These are phyloP conservation scores for Tolypeutes matacus DNA, from an alignment of 2,797 vertebrate genomes.

Conservation along the genomic window DNA sequence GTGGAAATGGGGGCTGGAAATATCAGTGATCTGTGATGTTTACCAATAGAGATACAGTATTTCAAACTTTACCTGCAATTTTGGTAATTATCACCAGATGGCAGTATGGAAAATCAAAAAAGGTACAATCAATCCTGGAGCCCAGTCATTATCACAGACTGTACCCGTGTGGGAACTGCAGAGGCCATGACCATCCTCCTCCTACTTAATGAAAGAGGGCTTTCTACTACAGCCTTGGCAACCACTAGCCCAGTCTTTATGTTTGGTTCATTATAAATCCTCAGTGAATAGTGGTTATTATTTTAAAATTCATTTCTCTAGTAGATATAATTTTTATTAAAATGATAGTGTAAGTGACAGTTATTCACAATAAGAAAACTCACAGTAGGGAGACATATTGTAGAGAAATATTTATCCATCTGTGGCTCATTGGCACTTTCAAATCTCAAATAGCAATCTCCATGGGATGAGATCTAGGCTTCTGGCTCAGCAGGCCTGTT, in stretches of 20 bases:
- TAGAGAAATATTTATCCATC: not conserved
- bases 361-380: not conserved
- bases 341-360: not conserved
- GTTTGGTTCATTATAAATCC: not conserved
- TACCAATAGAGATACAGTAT: not conserved
- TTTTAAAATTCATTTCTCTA: conserved; percentile 40
- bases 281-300: not conserved
- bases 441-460: not conserved
- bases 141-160: not conserved
- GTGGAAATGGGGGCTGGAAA: not conserved
- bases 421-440: not conserved
- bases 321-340: not conserved
- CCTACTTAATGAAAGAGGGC: not conserved
- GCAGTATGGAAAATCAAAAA: conserved; percentile 36
- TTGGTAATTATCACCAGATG: not conserved
- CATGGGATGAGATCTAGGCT: not conserved
- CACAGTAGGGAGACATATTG: not conserved
- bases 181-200: not conserved
- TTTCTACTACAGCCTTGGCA: not conserved
- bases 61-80: not conserved
- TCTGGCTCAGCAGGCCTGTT: not conserved
- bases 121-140: not conserved
- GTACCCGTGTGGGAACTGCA: not conserved
- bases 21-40: conserved; percentile 30
- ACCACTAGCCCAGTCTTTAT: not conserved